Conservation (phyloP, 2,888 invertebrate species). For the Latheticus oryzae region DNA sequence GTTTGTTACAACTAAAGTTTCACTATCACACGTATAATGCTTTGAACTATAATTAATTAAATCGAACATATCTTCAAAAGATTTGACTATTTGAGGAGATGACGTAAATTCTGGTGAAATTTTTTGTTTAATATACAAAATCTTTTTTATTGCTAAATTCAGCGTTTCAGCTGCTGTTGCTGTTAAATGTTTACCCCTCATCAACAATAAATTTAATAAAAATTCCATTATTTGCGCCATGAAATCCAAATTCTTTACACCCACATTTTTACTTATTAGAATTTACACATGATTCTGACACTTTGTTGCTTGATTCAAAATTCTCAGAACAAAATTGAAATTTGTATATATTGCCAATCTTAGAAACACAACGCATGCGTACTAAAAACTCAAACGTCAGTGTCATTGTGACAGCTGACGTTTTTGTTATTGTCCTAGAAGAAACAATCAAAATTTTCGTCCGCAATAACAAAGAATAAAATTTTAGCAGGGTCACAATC, state of each 20-base stretch:
- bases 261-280: conserved; percentile 17
- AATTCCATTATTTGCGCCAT: conserved; percentile 41
- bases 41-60: conserved; percentile 19
- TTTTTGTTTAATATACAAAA: conserved; percentile 16
- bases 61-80: conserved; percentile 30
- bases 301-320: neutral
- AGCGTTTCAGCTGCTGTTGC: conserved; percentile 18
- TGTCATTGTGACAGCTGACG: conserved; percentile 28
- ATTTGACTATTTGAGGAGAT: conserved; percentile 1
- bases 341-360: conserved; percentile 2
- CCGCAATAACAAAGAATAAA: no score
- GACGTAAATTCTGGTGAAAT: conserved; percentile 15
- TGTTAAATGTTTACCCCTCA: conserved; percentile 29
- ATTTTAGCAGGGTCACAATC: no score
- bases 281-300: no score
- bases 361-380: conserved; percentile 18
- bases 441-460: no score
- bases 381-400: conserved; percentile 14
- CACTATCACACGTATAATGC: conserved; percentile 12
- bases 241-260: conserved; percentile 16
- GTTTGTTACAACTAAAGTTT: conserved; percentile 2
- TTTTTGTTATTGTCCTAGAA: conserved; percentile 21
- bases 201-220: conserved; percentile 38
- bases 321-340: no score
- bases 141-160: conserved; percentile 25